Evolutionary conservation across 2,113 vertebrate species (phyloP).

Genomic region (Protobothrops flavoviridis): DNA sequence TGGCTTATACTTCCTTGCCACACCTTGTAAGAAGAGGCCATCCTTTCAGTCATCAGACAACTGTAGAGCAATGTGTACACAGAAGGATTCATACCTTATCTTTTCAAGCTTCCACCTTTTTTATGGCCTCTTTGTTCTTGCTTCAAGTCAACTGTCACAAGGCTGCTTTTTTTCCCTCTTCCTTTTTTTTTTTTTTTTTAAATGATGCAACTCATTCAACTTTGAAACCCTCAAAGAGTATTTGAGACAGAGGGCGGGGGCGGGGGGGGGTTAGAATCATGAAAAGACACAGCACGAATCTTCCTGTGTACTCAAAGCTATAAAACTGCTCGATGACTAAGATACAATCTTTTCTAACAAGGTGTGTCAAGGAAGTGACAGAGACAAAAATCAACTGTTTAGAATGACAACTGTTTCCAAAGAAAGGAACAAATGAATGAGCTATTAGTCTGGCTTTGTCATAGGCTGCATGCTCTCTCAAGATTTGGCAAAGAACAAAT

Average conservation of each 20-base stretch:
- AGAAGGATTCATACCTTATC: conserved; percentile 77
- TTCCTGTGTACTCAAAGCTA: conserved; percentile 68
- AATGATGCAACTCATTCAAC: conserved; percentile 51
- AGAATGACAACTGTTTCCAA: conserved; percentile 64
- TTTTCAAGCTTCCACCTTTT: conserved; percentile 71
- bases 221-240: conserved; percentile 58
- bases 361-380: conserved; percentile 65
- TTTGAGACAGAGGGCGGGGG: conserved; percentile 67
- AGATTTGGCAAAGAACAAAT: background rate
- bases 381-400: conserved; percentile 58
- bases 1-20: conserved; percentile 63
- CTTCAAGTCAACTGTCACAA: conserved; percentile 70
- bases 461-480: background rate
- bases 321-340: conserved; percentile 67
- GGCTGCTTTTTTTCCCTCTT: background rate
- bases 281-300: conserved; percentile 72
- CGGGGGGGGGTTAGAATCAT: conserved; percentile 52
- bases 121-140: conserved; percentile 78
- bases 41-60: conserved; percentile 68
- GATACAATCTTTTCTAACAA: conserved; percentile 52
- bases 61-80: conserved; percentile 65
- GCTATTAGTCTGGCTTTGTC: conserved; percentile 14
- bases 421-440: conserved; percentile 35
- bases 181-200: background rate
- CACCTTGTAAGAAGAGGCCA: conserved; percentile 55